These are phyloP conservation scores for Danio tinwini DNA, from an alignment of 2,797 vertebrate genomes.

Conservation along the genomic window DNA sequence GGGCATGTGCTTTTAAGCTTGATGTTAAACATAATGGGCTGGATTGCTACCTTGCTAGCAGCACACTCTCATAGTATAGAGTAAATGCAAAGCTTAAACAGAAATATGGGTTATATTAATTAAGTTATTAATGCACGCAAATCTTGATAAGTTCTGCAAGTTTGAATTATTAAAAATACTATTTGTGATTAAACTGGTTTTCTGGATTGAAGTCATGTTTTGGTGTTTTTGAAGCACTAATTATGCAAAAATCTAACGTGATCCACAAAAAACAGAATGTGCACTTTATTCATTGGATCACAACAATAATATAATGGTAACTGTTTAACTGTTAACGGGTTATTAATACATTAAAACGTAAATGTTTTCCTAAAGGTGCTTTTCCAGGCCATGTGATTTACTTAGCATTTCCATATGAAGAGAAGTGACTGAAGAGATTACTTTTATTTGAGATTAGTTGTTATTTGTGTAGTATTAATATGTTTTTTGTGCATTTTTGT, in stretches of 20 bases:
- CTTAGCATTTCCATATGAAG: background rate
- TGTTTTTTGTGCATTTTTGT: background rate
- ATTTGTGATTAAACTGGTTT: background rate
- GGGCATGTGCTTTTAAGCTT: slow-evolving; percentile 11
- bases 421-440: slow-evolving; percentile 10
- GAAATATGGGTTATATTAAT: background rate
- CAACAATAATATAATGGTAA: background rate
- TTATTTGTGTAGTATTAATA: background rate
- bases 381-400: slow-evolving; percentile 16
- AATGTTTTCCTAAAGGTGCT: slow-evolving; percentile 2
- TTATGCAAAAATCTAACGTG: slow-evolving; percentile 32
- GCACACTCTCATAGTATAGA: slow-evolving; percentile 44
- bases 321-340: background rate
- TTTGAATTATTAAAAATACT: background rate
- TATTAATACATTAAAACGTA: background rate
- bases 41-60: slow-evolving; percentile 59
- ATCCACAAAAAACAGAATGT: slow-evolving; percentile 19
- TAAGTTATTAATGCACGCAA: background rate
- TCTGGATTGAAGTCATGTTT: slow-evolving; percentile 17
- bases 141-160: background rate
- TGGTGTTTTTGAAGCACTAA: slow-evolving; percentile 14
- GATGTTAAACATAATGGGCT: slow-evolving; percentile 53
- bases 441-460: background rate
- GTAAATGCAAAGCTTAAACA: slow-evolving; percentile 13
- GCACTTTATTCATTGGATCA: background rate